Evolutionary conservation across 1,140 invertebrate genomes (phyloP).

Genomic region (Bombyx mandarina): DNA sequence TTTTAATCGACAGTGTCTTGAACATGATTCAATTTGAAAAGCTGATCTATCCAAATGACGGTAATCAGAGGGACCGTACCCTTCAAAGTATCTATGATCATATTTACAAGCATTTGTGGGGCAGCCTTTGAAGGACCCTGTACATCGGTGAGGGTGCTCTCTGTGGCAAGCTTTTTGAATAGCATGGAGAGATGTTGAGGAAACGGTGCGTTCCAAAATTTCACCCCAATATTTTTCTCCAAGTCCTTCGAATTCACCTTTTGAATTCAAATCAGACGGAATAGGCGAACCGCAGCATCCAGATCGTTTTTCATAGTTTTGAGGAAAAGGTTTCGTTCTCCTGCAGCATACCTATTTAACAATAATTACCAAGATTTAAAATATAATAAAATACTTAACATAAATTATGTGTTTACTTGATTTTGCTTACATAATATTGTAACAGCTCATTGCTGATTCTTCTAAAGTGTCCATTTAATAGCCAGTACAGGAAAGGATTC

Average conservation of each 20-base stretch:
- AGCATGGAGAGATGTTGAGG: slow-evolving; percentile 77
- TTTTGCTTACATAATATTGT: slow-evolving; percentile 77
- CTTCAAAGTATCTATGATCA: slow-evolving; percentile 60
- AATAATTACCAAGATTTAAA: not conserved
- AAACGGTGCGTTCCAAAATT: slow-evolving; percentile 80
- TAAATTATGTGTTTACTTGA: not conserved
- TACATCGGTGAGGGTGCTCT: slow-evolving; percentile 47
- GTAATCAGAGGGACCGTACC: slow-evolving; percentile 54
- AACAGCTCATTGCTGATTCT: slow-evolving; percentile 82
- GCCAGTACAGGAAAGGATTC: slow-evolving; percentile 91
- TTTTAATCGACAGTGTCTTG: slow-evolving; percentile 59
- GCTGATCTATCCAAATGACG: slow-evolving; percentile 61
- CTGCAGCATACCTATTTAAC: slow-evolving; percentile 58
- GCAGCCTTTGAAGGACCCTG: slow-evolving; percentile 65
- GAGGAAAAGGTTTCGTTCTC: slow-evolving; percentile 49
- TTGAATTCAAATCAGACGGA: slow-evolving; percentile 61
- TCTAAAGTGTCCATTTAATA: slow-evolving; percentile 87
- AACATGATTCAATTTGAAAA: slow-evolving; percentile 65
- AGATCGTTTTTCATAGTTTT: slow-evolving; percentile 52
- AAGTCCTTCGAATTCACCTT: slow-evolving; percentile 77
- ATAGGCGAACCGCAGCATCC: slow-evolving; percentile 64
- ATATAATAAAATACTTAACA: not conserved
- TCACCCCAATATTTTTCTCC: slow-evolving; percentile 85
- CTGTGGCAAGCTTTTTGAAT: slow-evolving; percentile 73
- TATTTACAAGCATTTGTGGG: slow-evolving; percentile 46